Percentiles rank a stretch among this genome's conserved stretches.
Evolutionary conservation across 2,888 invertebrate genomes (phyloP).

Genomic region (Sipha maydis): DNA sequence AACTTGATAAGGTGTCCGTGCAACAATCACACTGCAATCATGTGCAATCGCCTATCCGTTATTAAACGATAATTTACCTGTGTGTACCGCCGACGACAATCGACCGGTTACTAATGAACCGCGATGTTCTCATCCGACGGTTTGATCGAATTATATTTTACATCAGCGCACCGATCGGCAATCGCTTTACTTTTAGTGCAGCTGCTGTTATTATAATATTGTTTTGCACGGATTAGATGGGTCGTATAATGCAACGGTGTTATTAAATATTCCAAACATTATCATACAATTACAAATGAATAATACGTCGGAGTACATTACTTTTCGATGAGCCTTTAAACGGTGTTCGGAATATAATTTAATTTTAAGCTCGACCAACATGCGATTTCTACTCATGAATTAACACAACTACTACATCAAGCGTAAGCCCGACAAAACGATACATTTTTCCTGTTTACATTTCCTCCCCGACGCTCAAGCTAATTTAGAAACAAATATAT

Average conservation of each 20-base stretch:
- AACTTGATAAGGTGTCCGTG: too few species aligned
- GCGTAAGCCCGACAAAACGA: too few species aligned
- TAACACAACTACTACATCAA: neutral
- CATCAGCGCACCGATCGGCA: neutral
- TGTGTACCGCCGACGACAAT: too few species aligned
- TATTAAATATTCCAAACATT: neutral
- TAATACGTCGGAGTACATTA: neutral
- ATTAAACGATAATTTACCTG: too few species aligned
- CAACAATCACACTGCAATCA: too few species aligned
- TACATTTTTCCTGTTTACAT: neutral
- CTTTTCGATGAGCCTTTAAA: neutral
- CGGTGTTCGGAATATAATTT: neutral
- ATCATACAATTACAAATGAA: constrained; percentile 5
- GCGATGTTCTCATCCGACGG: neutral
- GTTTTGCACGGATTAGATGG: neutral
- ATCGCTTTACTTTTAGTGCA: neutral
- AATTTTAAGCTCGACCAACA: neutral
- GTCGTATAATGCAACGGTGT: neutral
- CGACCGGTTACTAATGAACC: too few species aligned
- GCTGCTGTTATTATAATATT: too few species aligned
- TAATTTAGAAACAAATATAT: neutral
- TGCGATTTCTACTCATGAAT: neutral
- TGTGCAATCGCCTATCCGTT: too few species aligned
- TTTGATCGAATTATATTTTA: constrained; percentile 1
- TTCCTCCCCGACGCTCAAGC: too few species aligned